Evolutionary conservation across 1,140 invertebrate species (phyloP).

Genomic region (Calliphora vicina): DNA sequence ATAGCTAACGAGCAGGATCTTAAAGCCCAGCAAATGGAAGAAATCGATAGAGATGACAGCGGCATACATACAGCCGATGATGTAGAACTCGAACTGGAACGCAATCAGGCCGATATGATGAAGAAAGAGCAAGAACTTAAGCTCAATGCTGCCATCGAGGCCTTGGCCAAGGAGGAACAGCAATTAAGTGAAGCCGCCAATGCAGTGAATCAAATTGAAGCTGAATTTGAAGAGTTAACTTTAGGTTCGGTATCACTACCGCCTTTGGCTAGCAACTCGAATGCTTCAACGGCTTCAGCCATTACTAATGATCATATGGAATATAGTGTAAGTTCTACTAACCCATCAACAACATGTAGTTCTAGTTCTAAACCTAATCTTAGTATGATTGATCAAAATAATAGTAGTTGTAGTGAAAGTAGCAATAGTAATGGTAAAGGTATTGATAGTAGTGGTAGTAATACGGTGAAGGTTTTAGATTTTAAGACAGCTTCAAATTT

Average conservation of each 20-base stretch:
- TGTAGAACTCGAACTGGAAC: conserved; percentile 15
- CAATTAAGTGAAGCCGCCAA: conserved; percentile 58
- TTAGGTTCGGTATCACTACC: conserved; percentile 41
- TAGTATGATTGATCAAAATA: conserved; percentile 11
- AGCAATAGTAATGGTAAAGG: conserved; percentile 47
- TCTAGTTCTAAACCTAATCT: conserved; percentile 34
- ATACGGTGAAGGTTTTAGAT: conserved; percentile 46
- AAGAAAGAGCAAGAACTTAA: conserved; percentile 53
- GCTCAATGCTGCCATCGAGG: conserved; percentile 57
- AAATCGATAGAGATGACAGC: conserved; percentile 80
- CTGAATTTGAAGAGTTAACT: conserved; percentile 56
- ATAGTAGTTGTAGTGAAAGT: conserved; percentile 44
- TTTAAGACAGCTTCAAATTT: conserved; percentile 47
- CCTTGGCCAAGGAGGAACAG: conserved; percentile 54
- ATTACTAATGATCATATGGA: conserved; percentile 52
- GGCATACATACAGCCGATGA: conserved; percentile 79
- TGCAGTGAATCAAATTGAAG: conserved; percentile 59
- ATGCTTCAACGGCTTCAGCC: conserved; percentile 36
- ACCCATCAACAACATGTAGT: conserved; percentile 50
- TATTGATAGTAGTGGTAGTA: conserved; percentile 19
- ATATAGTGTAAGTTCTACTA: conserved; percentile 64
- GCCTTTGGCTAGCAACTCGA: conserved; percentile 39
- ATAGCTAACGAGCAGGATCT: no score
- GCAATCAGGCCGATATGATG: neutral
- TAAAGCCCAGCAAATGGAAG: conserved; percentile 63